These are phyloP conservation scores for Sweltsa coloradensis DNA, from an alignment of 1,140 invertebrate species.

Conservation along the genomic window DNA sequence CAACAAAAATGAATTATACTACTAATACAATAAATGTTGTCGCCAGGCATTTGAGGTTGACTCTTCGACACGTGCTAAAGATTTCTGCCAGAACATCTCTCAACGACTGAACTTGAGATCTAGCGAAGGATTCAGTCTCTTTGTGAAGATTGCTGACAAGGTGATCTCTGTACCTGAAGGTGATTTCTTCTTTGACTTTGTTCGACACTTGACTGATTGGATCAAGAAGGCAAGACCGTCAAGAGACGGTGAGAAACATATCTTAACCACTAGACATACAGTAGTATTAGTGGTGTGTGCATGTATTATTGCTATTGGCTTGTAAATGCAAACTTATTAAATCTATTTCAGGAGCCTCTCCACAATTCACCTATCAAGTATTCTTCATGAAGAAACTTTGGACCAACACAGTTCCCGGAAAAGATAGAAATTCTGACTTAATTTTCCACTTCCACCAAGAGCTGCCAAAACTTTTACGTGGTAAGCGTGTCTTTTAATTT, in stretches of 20 bases:
- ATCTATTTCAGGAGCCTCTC: slow-evolving; percentile 23
- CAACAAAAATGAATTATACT: too few species aligned
- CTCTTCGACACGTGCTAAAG: slow-evolving; percentile 75
- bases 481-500: too few species aligned
- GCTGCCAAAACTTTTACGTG: slow-evolving; percentile 80
- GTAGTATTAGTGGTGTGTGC: too few species aligned
- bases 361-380: slow-evolving; percentile 80
- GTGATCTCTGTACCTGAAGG: slow-evolving; percentile 85
- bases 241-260: slow-evolving; percentile 56
- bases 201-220: slow-evolving; percentile 80
- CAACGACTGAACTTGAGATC: slow-evolving; percentile 58
- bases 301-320: too few species aligned
- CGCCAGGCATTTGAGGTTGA: slow-evolving; percentile 56
- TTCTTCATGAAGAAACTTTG: slow-evolving; percentile 97
- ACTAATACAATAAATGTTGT: too few species aligned
- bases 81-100: slow-evolving; percentile 74
- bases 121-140: slow-evolving; percentile 79
- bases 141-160: slow-evolving; percentile 87
- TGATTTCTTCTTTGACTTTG: slow-evolving; percentile 94
- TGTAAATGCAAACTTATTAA: too few species aligned
- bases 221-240: slow-evolving; percentile 64
- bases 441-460: slow-evolving; percentile 96
- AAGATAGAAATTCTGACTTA: slow-evolving; percentile 76
- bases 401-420: slow-evolving; percentile 79
- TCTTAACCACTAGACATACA: too few species aligned